These are phyloP conservation scores for Chromoteleia sp. DNA, from an alignment of 2,888 invertebrate species.

Conservation along the genomic window DNA sequence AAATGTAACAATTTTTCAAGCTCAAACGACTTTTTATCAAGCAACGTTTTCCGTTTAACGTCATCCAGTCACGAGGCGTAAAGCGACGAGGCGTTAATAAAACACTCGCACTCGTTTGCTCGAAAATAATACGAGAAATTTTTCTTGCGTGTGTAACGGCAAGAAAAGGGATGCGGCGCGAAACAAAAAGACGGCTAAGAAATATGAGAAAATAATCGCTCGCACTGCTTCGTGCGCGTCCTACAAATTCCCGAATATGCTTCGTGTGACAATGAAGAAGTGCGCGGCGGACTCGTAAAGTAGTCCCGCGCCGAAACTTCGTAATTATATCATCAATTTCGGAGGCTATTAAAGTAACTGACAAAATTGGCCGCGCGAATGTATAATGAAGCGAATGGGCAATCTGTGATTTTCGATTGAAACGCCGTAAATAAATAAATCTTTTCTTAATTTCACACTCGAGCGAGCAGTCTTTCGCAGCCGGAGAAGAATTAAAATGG, in stretches of 20 bases:
- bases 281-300: constrained; percentile 36
- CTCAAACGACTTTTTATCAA: constrained; percentile 52
- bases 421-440: constrained; percentile 63
- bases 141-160: constrained; percentile 56
- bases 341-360: constrained; percentile 44
- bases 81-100: constrained; percentile 59
- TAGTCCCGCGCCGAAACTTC: constrained; percentile 49
- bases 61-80: constrained; percentile 52
- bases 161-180: constrained; percentile 37
- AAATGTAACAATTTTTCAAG: constrained; percentile 15
- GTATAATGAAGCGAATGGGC: constrained; percentile 47
- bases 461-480: constrained; percentile 33
- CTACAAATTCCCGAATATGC: constrained; percentile 58
- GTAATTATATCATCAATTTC: constrained; percentile 65
- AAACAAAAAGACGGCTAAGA: constrained; percentile 40
- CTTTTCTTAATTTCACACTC: constrained; percentile 63
- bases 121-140: constrained; percentile 62
- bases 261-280: constrained; percentile 65
- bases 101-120: constrained; percentile 58
- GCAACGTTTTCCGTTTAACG: constrained; percentile 55
- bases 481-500: constrained; percentile 47
- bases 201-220: constrained; percentile 64
- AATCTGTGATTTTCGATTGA: constrained; percentile 42
- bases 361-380: constrained; percentile 49
- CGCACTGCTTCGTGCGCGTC: constrained; percentile 27